Evolutionary conservation across 1,140 invertebrate genomes (phyloP).

Genomic region (Aethina tumida): DNA sequence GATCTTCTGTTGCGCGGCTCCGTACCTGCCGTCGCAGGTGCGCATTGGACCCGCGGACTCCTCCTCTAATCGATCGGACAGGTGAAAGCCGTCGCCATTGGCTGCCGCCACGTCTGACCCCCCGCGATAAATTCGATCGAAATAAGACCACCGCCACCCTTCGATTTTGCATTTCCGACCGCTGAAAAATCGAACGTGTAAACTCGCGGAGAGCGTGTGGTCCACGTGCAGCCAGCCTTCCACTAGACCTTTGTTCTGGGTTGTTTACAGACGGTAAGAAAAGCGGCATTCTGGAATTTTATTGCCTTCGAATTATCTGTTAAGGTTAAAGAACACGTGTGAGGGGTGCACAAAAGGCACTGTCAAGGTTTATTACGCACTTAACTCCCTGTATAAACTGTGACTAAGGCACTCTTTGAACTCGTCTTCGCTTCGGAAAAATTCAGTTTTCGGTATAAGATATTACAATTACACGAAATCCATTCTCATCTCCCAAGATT

Average conservation of each 20-base stretch:
- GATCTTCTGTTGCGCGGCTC: constrained; percentile 22
- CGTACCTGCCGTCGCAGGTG: constrained; percentile 27
- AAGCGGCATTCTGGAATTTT: constrained; percentile 6
- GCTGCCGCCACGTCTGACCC: constrained; percentile 16
- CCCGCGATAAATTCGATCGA: constrained; percentile 15
- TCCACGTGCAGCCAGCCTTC: not conserved
- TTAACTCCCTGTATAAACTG: not conserved
- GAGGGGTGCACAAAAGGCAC: not conserved
- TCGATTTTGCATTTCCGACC: too few species aligned
- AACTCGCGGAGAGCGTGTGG: not conserved
- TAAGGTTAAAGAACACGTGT: constrained; percentile 1
- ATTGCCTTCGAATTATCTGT: constrained; percentile 3
- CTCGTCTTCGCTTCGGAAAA: too few species aligned
- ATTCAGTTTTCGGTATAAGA: too few species aligned
- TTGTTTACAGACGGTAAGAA: too few species aligned
- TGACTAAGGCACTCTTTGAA: not conserved
- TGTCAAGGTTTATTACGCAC: not conserved
- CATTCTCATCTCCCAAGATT: too few species aligned
- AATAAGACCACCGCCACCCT: not conserved
- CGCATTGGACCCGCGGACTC: constrained; percentile 24
- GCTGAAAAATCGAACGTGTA: not conserved
- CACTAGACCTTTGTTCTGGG: too few species aligned
- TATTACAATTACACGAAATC: too few species aligned
- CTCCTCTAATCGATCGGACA: constrained; percentile 27
- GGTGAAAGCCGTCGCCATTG: constrained; percentile 23